Percentiles rank a stretch among this genome's conserved stretches.
These are phyloP conservation scores for Tiliqua scincoides DNA, from an alignment of 2,113 vertebrate species.

Conservation along the genomic window DNA sequence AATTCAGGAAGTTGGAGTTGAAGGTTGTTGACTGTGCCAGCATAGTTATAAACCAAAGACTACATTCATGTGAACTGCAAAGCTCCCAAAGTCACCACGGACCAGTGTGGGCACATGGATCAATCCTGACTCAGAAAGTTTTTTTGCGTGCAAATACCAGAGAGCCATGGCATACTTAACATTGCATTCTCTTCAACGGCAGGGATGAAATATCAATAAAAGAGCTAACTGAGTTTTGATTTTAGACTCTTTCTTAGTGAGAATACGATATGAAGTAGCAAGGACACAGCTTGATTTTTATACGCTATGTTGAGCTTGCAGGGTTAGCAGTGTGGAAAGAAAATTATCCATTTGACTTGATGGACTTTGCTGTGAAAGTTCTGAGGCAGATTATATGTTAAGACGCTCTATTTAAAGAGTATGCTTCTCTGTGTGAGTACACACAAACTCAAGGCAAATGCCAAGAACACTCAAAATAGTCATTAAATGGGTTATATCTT, in stretches of 20 bases:
- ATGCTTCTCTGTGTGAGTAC: neutral
- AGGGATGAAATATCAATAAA: neutral
- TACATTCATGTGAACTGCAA: too few relatives aligned
- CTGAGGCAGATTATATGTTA: constrained; percentile 13
- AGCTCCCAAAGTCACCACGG: neutral
- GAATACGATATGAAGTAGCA: neutral
- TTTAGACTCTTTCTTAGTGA: neutral
- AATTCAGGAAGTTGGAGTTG: neutral
- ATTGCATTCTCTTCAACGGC: neutral
- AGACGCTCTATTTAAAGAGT: neutral
- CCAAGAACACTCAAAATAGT: neutral
- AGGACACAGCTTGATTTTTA: neutral
- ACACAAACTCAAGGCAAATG: neutral
- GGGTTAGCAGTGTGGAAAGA: neutral
- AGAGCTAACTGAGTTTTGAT: constrained; percentile 19
- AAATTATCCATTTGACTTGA: neutral
- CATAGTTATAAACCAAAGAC: too few relatives aligned
- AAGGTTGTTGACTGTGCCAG: neutral
- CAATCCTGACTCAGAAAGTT: neutral
- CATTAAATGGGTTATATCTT: neutral
- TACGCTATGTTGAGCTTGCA: neutral
- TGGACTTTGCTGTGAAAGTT: constrained; percentile 1
- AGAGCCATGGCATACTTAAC: neutral
- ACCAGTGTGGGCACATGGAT: neutral
- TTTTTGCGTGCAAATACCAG: neutral